These are phyloP conservation scores for Andrena chrysosceles DNA, from an alignment of 2,888 invertebrate genomes.

Conservation along the genomic window DNA sequence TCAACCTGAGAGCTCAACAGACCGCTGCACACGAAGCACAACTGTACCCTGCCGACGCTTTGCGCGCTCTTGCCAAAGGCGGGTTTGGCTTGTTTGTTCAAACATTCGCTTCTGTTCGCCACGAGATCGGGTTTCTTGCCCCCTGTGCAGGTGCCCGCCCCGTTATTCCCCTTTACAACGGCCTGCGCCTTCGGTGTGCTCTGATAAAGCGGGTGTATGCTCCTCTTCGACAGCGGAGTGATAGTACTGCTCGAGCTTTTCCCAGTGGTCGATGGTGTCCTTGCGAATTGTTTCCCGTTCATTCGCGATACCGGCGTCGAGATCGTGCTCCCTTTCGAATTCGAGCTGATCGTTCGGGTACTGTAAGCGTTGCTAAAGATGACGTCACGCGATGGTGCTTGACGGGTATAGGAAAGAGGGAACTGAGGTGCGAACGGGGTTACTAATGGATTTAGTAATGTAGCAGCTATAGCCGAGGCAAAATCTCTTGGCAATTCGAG, in stretches of 20 bases:
- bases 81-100: neutral
- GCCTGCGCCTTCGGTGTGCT: constrained; percentile 71
- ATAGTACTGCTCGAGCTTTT: neutral
- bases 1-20: constrained; percentile 61
- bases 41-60: neutral
- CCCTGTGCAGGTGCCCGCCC: constrained; percentile 15
- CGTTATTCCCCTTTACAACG: neutral
- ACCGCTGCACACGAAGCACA: constrained; percentile 75
- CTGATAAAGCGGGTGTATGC: constrained; percentile 64
- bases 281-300: neutral
- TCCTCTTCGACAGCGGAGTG: neutral
- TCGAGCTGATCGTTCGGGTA: neutral
- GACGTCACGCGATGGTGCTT: neutral
- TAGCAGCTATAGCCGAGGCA: no score
- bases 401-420: neutral
- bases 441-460: no score
- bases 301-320: neutral
- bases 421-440: no score
- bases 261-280: neutral
- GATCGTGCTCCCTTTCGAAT: no score
- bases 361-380: neutral
- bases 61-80: neutral
- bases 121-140: neutral
- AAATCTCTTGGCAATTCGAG: no score
- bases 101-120: neutral